phyloP scores from a whole-genome alignment of 2,888 invertebrate genomes.

The Chydorus sphaericus region DNA sequence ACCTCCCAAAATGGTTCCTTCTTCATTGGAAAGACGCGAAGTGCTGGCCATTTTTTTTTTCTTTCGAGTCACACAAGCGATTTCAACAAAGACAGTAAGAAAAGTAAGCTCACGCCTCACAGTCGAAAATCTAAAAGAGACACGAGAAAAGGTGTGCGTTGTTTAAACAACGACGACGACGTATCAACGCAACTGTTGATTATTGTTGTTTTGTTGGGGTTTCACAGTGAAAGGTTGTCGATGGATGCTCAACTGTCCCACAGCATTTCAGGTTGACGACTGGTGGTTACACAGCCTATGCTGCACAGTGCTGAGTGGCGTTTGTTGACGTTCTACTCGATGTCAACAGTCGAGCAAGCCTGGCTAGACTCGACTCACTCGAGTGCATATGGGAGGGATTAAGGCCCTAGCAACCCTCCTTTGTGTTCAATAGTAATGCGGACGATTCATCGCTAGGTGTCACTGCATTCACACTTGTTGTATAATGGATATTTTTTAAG shows the following conservation, averaged over 20 bases:
- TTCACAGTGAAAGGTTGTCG: too few species aligned
- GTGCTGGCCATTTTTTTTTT: conserved; percentile 4
- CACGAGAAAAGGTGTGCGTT: background rate
- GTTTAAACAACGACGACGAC: background rate
- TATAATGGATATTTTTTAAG: too few species aligned
- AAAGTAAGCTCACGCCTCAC: background rate
- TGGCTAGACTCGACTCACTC: too few species aligned
- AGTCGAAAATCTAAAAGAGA: background rate
- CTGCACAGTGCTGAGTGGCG: background rate
- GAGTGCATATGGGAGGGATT: background rate
- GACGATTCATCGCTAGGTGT: background rate
- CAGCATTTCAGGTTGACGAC: too few species aligned
- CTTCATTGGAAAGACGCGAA: background rate
- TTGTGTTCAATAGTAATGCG: background rate
- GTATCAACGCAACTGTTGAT: background rate
- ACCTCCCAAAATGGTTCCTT: conserved; percentile 1
- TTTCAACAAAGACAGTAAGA: background rate
- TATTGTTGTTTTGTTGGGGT: too few species aligned
- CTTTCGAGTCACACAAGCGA: background rate
- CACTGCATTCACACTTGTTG: too few species aligned
- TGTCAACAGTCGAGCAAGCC: conserved; percentile 1
- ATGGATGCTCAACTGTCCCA: too few species aligned
- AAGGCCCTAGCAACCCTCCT: background rate
- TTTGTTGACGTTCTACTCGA: background rate
- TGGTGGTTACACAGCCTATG: too few species aligned